Evolutionary conservation across 2,113 vertebrate species (phyloP).

Genomic region (Trematocara macrostoma): DNA sequence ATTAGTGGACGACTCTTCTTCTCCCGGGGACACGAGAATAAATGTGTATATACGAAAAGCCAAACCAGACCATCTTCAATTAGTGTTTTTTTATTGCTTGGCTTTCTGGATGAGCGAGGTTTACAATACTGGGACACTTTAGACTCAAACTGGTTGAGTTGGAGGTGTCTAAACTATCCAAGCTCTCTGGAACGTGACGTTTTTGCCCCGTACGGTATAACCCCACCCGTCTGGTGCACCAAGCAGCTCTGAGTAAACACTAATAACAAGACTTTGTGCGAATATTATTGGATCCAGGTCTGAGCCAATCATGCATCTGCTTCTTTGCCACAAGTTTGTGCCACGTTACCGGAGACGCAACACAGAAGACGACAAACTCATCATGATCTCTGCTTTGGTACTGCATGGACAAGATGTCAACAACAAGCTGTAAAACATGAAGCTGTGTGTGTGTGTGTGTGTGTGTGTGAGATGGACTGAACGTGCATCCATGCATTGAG

Average conservation of each 20-base stretch:
- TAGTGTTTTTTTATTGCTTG: constrained; percentile 25
- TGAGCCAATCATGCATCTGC: constrained; percentile 44
- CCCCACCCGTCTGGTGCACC: neutral
- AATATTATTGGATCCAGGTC: constrained; percentile 34
- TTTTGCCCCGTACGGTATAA: neutral
- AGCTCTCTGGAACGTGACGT: constrained; percentile 13
- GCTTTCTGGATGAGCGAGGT: neutral
- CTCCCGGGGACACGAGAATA: neutral
- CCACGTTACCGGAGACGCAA: constrained; percentile 24
- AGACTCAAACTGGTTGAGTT: constrained; percentile 12
- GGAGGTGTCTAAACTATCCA: neutral
- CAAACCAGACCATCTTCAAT: constrained; percentile 15
- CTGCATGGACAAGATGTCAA: constrained; percentile 63
- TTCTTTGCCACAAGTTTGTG: constrained; percentile 51
- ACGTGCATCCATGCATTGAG: constrained; percentile 1
- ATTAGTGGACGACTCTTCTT: neutral
- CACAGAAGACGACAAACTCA: neutral
- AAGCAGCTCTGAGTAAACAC: neutral
- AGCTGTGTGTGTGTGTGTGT: neutral
- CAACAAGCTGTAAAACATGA: constrained; percentile 33
- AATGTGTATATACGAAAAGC: constrained; percentile 34
- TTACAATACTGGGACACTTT: neutral
- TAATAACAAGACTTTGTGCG: neutral
- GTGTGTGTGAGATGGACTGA: neutral
- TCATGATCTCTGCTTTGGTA: constrained; percentile 56